These are phyloP conservation scores for Australoheros facetus DNA, from an alignment of 2,797 vertebrate genomes.

Conservation along the genomic window DNA sequence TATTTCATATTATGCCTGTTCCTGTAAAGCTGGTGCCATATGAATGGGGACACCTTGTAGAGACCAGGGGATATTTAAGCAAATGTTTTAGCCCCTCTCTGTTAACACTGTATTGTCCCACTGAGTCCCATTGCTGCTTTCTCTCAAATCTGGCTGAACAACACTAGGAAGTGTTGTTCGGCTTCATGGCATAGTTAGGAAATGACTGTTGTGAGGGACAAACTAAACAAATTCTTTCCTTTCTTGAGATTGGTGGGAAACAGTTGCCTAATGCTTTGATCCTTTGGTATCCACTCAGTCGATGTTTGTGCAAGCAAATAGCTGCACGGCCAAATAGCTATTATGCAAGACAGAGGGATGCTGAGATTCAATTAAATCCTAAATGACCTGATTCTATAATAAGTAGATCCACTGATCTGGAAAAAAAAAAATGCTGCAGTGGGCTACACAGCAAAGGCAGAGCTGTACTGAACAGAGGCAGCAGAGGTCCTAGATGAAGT, in stretches of 20 bases:
- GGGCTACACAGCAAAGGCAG: conserved; percentile 22
- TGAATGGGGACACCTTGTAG: background rate
- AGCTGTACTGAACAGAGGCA: conserved; percentile 27
- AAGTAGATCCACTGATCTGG: conserved; percentile 42
- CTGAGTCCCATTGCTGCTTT: conserved; percentile 33
- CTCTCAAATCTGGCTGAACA: conserved; percentile 50
- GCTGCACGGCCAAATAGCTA: conserved; percentile 42
- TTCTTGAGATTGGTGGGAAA: conserved; percentile 67
- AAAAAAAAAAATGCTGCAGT: conserved; percentile 20
- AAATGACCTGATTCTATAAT: conserved; percentile 66
- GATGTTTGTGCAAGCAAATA: conserved; percentile 64
- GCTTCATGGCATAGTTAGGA: conserved; percentile 68
- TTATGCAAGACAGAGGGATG: conserved; percentile 66
- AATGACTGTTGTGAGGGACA: conserved; percentile 48
- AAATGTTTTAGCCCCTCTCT: background rate
- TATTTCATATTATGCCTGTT: conserved; percentile 12
- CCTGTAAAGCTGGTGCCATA: conserved; percentile 8
- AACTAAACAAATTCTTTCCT: conserved; percentile 68
- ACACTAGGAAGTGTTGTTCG: conserved; percentile 69
- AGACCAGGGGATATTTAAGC: background rate
- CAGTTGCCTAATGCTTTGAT: conserved; percentile 64
- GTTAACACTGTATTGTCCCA: conserved; percentile 38
- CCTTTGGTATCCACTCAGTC: conserved; percentile 47
- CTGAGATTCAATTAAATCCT: conserved; percentile 70
- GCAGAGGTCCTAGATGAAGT: conserved; percentile 43